Evolutionary conservation across 2,888 invertebrate species (phyloP), one percentile per base, ranked within the genome.

Genomic region (Desoria tigrina): DNA sequence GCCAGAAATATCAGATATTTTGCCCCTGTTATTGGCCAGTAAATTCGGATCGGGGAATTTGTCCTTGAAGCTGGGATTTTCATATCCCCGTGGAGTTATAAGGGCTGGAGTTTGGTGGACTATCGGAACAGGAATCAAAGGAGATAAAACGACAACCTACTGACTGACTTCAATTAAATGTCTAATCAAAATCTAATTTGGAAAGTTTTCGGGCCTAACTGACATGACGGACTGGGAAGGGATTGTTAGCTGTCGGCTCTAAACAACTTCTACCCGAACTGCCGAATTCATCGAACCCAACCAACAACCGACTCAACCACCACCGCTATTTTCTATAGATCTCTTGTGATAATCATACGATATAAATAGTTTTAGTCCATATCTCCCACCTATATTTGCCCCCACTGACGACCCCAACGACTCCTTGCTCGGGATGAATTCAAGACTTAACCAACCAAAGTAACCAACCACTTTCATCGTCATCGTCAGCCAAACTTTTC

Each of bases 101-200:
- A n/a, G n/a, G n/a, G n/a, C n/a, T n/a, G n/a, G n/a, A n/a, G n/a
- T n/a, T n/a, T n/a, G n/a, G n/a, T n/a, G n/a, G n/a, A n/a, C n/a
- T n/a, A n/a, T n/a, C n/a, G n/a, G n/a, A n/a, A n/a, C n/a, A 11
- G 42, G 39, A 57, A 58, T 58, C 45, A 58, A 23, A 58, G n/a
- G 16, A 58, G 49, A 27, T 42, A 24, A 58, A 21, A 18, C 14
- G 63, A 26, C 26, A 63, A 63, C 63, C 66, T 66, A 63, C 21
- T 58, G 28, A 45, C 68, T 67, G 64, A 65, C 71, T 68, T 71
- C 68, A 69, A 71, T 71, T 71, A 71, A 71, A 68, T 71, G 66
- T 68, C 68, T 68, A 71, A 71, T 71, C 66, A 68, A 71, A 71
- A 71, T 66, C 71, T 71, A 71, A 71, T 71, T 71, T 68, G 65